Percentiles rank a stretch among this genome's conserved stretches.
Conservation (phyloP, 2,888 invertebrate species). For the Bombylius discolor region DNA sequence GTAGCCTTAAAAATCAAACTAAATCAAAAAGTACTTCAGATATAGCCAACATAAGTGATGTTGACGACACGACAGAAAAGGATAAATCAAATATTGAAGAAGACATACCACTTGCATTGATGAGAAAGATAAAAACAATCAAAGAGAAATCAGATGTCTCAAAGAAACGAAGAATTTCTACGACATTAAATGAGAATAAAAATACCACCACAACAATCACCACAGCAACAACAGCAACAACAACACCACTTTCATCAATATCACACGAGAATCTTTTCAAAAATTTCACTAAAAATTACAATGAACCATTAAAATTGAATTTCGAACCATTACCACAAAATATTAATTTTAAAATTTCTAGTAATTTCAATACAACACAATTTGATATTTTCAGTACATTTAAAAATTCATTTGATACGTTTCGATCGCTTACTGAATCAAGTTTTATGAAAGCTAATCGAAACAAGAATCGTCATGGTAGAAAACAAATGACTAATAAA, state of each 20-base stretch:
- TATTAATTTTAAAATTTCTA: conserved; percentile 3
- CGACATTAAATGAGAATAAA: background rate
- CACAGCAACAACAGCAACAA: background rate
- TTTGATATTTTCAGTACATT: conserved; percentile 7
- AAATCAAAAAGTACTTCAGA: background rate
- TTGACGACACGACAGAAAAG: background rate
- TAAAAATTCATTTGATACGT: conserved; percentile 11
- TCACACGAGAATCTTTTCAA: conserved; percentile 9
- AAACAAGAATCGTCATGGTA: background rate
- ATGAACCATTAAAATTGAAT: conserved; percentile 9
- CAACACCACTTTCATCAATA: background rate
- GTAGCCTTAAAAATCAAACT: conserved; percentile 8
- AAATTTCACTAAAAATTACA: background rate
- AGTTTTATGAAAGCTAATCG: conserved; percentile 6
- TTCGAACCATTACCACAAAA: conserved; percentile 6
- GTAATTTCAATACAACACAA: conserved; percentile 11
- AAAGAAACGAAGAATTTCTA: background rate
- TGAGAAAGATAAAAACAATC: too few species aligned
- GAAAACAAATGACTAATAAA: background rate
- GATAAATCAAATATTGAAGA: background rate
- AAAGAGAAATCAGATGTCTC: background rate
- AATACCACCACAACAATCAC: background rate
- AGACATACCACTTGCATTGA: background rate
- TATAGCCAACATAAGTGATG: background rate
- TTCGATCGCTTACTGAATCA: conserved; percentile 10